These are phyloP conservation scores for Ectemnius continuus DNA, from an alignment of 2,888 invertebrate genomes.

Conservation along the genomic window DNA sequence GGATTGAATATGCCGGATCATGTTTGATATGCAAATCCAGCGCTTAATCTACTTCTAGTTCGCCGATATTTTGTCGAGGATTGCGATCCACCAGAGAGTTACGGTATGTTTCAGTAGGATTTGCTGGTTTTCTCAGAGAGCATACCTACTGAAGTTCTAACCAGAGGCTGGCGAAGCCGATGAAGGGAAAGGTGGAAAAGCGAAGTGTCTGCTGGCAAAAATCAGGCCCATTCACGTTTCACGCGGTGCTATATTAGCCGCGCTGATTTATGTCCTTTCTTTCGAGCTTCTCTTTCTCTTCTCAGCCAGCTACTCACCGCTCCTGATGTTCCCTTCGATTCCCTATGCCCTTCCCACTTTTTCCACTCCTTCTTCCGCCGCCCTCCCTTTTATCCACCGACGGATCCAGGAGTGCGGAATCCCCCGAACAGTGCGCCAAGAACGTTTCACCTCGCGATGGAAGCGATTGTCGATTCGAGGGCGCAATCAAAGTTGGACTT, in stretches of 20 bases:
- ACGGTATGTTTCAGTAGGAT: no score
- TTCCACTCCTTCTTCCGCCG: conserved; percentile 29
- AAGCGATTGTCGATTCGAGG: conserved; percentile 63
- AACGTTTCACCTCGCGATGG: conserved; percentile 58
- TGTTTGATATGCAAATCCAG: no score
- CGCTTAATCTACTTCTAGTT: no score
- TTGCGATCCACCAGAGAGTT: no score
- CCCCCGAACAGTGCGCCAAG: conserved; percentile 52
- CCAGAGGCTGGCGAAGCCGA: background rate
- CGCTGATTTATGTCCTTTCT: conserved; percentile 61
- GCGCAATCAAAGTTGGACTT: conserved; percentile 68
- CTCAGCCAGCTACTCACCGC: conserved; percentile 13
- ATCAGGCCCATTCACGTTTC: conserved; percentile 56
- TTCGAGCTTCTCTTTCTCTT: conserved; percentile 44
- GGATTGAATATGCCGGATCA: no score
- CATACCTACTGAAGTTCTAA: background rate
- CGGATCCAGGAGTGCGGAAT: conserved; percentile 38
- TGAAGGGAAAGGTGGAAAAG: background rate
- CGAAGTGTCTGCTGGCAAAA: conserved; percentile 36
- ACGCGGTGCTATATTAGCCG: conserved; percentile 50
- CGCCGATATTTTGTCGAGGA: no score
- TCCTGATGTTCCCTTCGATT: conserved; percentile 31
- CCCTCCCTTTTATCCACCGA: conserved; percentile 15
- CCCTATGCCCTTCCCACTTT: conserved; percentile 24
- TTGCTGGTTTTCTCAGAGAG: no score